Evolutionary conservation across 2,113 vertebrate species (phyloP).

Genomic region (Blennius ocellaris): DNA sequence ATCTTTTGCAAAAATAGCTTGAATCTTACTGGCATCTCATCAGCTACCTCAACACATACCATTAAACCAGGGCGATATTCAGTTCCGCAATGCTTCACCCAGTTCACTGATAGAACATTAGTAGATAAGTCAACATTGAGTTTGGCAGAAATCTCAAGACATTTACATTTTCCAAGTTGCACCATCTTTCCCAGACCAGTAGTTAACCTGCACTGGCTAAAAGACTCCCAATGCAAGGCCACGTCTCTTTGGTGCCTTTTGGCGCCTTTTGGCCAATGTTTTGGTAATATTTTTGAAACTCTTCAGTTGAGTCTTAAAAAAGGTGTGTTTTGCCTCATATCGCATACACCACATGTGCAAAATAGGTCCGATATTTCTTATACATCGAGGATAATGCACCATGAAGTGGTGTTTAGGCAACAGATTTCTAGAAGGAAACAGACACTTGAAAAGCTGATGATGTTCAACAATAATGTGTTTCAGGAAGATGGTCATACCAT

Average conservation of each 20-base stretch:
- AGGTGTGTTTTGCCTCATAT: constrained; percentile 27
- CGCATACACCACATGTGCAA: constrained; percentile 26
- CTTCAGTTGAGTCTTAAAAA: constrained; percentile 8
- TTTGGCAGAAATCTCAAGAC: constrained; percentile 20
- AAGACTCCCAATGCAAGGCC: neutral
- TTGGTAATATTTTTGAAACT: constrained; percentile 14
- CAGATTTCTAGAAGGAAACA: constrained; percentile 18
- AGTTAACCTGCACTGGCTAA: neutral
- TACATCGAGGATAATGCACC: too few relatives aligned
- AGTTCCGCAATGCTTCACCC: neutral
- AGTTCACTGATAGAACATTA: neutral
- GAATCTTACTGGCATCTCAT: neutral
- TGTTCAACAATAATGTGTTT: constrained; percentile 54
- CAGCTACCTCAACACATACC: neutral
- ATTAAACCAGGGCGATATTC: neutral
- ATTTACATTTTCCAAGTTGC: neutral
- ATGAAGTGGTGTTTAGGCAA: constrained; percentile 38
- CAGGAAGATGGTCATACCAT: constrained; percentile 47
- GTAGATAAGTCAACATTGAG: neutral
- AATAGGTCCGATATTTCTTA: neutral
- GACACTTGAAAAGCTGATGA: constrained; percentile 19
- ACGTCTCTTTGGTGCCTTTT: neutral
- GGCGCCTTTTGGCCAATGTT: constrained; percentile 8
- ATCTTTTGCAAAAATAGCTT: neutral
- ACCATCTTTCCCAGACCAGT: constrained; percentile 25